Evolutionary conservation across 2,113 vertebrate genomes (phyloP), one percentile per base, ranked within the genome.

Genomic region (Thunnus thynnus): DNA sequence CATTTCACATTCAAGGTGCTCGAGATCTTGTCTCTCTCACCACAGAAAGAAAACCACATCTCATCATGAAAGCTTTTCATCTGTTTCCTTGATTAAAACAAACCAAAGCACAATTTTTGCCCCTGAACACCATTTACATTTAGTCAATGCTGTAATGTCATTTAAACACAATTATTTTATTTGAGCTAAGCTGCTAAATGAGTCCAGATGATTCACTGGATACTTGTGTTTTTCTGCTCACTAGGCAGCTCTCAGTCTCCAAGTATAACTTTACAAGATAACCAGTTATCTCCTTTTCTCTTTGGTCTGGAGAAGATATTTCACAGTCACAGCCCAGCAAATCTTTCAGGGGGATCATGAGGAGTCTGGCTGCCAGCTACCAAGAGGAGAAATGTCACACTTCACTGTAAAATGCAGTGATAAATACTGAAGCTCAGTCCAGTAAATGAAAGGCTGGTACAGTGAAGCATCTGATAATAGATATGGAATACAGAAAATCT

Each of bases 371-470:
- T 82, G 67, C 27, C 66, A 83, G 62, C 68, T 36, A 68, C 56
- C 71, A 82, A 13, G 58, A 58, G 61, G 16, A 84, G 82, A 89
- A 92, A 89, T 88, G 78, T 82, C 57, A 36, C 91, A 89, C 76
- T 56, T 61, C 11, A 63, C 68, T 84, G 83, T 72, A 62, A 88
- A 86, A 80, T 84, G 62, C 64, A 17, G 68, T 85, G 71, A 85
- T 56, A 51, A 25, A 68, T 74, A 62, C 46, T 70, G 51, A 78
- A 54, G 46, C 63, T 63, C 62, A 70, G 32, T 52, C 47, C 72
- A 72, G 72, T 68, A 64, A 73, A 78, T 63, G 30, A 41, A 44
- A 80, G 47, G 70, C 18, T 13, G 36, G 6, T 18, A 16, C n/a
- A 67, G 48, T 7, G 18, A n/a, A 60, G 66, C 44, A 58, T 25